These are phyloP conservation scores for Macrophya annulata DNA, from an alignment of 2,888 invertebrate species.

Conservation along the genomic window DNA sequence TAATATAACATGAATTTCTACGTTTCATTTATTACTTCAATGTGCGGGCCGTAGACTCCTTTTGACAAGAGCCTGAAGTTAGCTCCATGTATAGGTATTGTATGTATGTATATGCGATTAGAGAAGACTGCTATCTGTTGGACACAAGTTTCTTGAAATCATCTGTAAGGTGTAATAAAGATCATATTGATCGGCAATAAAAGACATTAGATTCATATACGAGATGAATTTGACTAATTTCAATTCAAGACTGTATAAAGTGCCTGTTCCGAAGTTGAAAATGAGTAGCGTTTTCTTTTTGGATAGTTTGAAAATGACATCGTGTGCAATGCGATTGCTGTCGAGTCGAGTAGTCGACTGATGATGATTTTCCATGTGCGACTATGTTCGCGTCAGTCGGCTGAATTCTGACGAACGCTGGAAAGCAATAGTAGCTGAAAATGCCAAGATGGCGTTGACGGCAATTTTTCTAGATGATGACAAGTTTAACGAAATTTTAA, in stretches of 20 bases:
- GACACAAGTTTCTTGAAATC: background rate
- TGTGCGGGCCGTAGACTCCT: background rate
- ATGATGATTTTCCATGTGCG: background rate
- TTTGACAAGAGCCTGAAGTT: slow-evolving; percentile 25
- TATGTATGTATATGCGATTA: background rate
- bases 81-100: background rate
- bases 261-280: too few relatives aligned
- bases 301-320: background rate
- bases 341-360: background rate
- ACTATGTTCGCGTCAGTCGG: background rate
- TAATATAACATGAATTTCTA: background rate
- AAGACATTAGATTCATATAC: background rate
- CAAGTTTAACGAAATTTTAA: slow-evolving; percentile 48
- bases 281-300: too few relatives aligned
- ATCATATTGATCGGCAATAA: background rate
- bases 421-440: slow-evolving; percentile 35
- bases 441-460: slow-evolving; percentile 52
- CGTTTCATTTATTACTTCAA: background rate
- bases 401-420: background rate
- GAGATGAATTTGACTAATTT: background rate
- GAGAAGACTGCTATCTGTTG: background rate
- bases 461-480: slow-evolving; percentile 38
- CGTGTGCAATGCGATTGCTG: too few relatives aligned
- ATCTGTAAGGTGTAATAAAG: background rate
- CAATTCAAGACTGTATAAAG: background rate